phyloP scores from a whole-genome alignment of 2,113 vertebrate species.

The Dipodomys ordii region DNA sequence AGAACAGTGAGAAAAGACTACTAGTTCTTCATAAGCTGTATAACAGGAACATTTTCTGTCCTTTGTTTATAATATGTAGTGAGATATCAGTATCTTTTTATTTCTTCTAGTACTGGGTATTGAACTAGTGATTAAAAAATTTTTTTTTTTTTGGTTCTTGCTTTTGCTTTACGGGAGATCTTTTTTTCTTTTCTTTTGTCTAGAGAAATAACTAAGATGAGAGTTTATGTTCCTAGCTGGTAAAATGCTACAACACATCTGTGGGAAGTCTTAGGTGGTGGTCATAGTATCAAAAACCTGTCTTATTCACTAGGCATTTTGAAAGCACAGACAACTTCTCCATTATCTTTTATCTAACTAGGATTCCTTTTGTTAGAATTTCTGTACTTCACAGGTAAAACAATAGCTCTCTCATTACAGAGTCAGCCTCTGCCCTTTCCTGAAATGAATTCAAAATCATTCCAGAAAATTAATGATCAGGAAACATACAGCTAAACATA shows the following conservation, averaged over 20 bases:
- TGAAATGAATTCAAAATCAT: background rate
- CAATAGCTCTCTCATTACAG: background rate
- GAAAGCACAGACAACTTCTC: slow-evolving; percentile 20
- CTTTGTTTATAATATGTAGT: slow-evolving; percentile 65
- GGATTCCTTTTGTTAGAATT: background rate
- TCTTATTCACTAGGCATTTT: background rate
- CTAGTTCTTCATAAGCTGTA: background rate
- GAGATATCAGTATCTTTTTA: slow-evolving; percentile 59
- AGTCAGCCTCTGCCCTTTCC: background rate
- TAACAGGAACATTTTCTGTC: slow-evolving; percentile 15
- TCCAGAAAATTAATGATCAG: slow-evolving; percentile 30
- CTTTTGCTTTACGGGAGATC: slow-evolving; percentile 63
- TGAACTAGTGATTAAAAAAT: no score
- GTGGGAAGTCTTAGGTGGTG: background rate
- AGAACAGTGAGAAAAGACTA: slow-evolving; percentile 10
- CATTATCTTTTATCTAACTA: slow-evolving; percentile 25
- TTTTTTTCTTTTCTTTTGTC: slow-evolving; percentile 64
- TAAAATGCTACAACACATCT: slow-evolving; percentile 25
- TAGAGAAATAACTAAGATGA: slow-evolving; percentile 63
- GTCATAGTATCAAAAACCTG: background rate
- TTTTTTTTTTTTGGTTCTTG: slow-evolving; percentile 3
- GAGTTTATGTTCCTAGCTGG: slow-evolving; percentile 55
- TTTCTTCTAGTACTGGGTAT: background rate
- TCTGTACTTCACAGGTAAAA: background rate
- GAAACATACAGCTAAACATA: slow-evolving; percentile 16